Evolutionary conservation across 2,888 invertebrate genomes (phyloP).

Genomic region (Netelia inedita): DNA sequence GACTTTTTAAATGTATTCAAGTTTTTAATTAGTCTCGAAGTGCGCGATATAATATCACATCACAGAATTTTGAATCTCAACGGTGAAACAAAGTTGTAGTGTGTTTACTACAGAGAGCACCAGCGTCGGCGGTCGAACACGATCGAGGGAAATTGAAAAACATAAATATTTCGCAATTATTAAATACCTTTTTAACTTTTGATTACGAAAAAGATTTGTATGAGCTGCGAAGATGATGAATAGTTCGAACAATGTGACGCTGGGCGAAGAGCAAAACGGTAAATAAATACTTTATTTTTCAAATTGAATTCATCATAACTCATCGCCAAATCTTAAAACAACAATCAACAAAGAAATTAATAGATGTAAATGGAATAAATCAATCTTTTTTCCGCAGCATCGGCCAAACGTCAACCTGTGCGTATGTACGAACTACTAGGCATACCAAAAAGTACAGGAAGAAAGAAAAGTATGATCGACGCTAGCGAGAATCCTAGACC

Average conservation of each 20-base stretch:
- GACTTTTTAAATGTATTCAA: not conserved
- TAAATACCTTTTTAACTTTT: not conserved
- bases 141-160: constrained; percentile 5
- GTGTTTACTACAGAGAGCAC: constrained; percentile 23
- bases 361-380: not conserved
- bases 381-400: not conserved
- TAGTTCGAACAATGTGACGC: not conserved
- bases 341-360: not conserved
- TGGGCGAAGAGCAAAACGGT: constrained; percentile 19
- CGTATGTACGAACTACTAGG: constrained; percentile 35
- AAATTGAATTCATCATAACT: too few species aligned
- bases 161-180: not conserved
- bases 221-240: not conserved
- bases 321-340: too few species aligned
- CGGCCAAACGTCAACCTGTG: not conserved
- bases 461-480: not conserved
- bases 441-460: constrained; percentile 35
- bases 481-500: not conserved
- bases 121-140: not conserved
- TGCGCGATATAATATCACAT: not conserved
- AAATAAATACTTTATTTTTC: not conserved
- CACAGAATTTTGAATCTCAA: constrained; percentile 48
- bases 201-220: not conserved
- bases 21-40: not conserved
- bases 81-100: constrained; percentile 19